Evolutionary conservation across 2,888 invertebrate species (phyloP).

Genomic region (Drosophila seclusa): DNA sequence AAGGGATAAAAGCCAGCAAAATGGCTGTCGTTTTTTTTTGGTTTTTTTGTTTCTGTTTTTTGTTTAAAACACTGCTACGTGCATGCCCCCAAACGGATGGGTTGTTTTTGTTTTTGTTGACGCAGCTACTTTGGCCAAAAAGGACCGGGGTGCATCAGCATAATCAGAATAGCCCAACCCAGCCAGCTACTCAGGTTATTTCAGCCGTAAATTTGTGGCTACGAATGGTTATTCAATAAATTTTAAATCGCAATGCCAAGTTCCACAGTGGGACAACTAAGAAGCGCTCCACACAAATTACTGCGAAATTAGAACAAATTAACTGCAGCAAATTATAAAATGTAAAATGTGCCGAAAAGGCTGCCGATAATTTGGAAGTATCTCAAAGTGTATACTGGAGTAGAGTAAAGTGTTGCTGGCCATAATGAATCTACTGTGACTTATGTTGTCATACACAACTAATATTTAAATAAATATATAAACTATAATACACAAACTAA

Average conservation of each 20-base stretch:
- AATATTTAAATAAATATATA: too few relatives aligned
- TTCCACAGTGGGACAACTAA: conserved; percentile 47
- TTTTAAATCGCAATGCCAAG: conserved; percentile 46
- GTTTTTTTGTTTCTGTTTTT: not conserved
- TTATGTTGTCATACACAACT: not conserved
- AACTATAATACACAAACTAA: not conserved
- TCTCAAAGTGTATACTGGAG: not conserved
- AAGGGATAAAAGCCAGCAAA: conserved; percentile 71
- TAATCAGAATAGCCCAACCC: conserved; percentile 26
- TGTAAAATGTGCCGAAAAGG: not conserved
- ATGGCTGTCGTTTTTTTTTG: conserved; percentile 64
- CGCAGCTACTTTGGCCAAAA: conserved; percentile 47
- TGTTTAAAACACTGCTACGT: conserved; percentile 29
- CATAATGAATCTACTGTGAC: not conserved
- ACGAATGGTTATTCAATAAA: conserved; percentile 61
- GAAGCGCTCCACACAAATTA: not conserved
- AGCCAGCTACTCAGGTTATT: conserved; percentile 37
- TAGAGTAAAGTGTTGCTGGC: accelerated
- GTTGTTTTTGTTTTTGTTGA: conserved; percentile 53
- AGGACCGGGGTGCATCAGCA: conserved; percentile 15
- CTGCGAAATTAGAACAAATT: too few relatives aligned
- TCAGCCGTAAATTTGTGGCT: conserved; percentile 49
- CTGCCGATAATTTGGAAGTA: not conserved
- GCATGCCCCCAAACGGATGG: conserved; percentile 22
- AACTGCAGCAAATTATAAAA: not conserved